Evolutionary conservation across 2,888 invertebrate genomes (phyloP), one percentile per base, ranked within the genome.

Genomic region (Drosophila fulvimacula): DNA sequence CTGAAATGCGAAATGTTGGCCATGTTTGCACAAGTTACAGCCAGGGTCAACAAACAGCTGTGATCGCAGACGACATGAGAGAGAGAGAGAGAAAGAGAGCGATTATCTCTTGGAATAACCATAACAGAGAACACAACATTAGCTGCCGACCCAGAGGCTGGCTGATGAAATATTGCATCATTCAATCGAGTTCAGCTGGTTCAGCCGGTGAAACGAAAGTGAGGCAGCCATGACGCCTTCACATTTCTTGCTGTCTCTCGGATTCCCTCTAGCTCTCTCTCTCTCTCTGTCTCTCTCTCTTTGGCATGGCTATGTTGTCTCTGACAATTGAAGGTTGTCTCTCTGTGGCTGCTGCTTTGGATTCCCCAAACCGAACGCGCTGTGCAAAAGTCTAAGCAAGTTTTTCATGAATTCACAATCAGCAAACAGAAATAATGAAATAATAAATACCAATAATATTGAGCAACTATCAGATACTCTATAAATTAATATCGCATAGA

Each of bases 81-180:
- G n/a, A 52, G 57, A 69, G 38, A 44, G 24, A 27, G 19, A 24
- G 61, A 21, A 24, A 27, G 15, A 46, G 17, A 42, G 13, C 17
- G 30, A 36, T 34, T 32, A n/a, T 32, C 21, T 42, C 19, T 19
- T 10, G 46, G 15, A n/a, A 15, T 48, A 39, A 64, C n/a, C 46
- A 70, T 48, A 75, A 67, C 62, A 72, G 62, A 68, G 66, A 76
- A 46, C 44, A 10, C 7, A 51, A 10, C 21, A 41, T 60, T 10
- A 15, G 24, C 21, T 21, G 61, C 17, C 1, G 42, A 27, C 10
- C 46, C 46, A 39, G 44, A 17, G 11, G 21, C 46, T 83, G 79
- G 69, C 77, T 90, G 82, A 86, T 81, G 90, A 82, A 88, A 88
- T 69, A 87, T 90, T 90, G 89, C 90, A 90, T 90, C 90, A 90